Conservation (phyloP, 2,113 vertebrate species). For the Boulengeromyrus knoepffleri region DNA sequence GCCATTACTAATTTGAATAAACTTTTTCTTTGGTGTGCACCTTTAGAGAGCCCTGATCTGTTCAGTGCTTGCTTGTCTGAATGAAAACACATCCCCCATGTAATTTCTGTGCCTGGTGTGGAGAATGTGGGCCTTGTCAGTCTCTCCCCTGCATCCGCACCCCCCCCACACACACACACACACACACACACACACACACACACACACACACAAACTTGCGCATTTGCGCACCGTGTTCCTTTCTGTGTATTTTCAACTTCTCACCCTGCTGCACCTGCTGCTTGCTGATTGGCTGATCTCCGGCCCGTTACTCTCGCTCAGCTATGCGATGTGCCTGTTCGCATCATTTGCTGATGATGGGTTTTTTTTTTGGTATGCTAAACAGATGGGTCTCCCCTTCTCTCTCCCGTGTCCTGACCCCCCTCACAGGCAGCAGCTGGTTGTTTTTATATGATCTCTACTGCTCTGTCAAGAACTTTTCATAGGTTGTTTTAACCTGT, state of each 20-base stretch:
- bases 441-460: neutral
- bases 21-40: neutral
- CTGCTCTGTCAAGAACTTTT: neutral
- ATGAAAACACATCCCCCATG: neutral
- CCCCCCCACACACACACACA: neutral
- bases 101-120: conserved; percentile 8
- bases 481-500: neutral
- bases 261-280: conserved; percentile 3
- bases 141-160: conserved; percentile 5
- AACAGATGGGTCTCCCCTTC: neutral
- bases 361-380: neutral
- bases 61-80: conserved; percentile 7
- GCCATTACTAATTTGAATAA: neutral
- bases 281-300: conserved; percentile 17
- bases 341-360: neutral
- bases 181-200: neutral
- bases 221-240: conserved; percentile 1
- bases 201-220: neutral
- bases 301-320: neutral
- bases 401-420: neutral
- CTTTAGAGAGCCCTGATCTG: neutral
- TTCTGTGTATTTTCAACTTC: neutral
- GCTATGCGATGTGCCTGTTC: neutral
- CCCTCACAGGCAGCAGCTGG: neutral
- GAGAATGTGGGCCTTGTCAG: conserved; percentile 8